Evolutionary conservation across 2,797 vertebrate genomes (phyloP).

Genomic region (Platalea minor): DNA sequence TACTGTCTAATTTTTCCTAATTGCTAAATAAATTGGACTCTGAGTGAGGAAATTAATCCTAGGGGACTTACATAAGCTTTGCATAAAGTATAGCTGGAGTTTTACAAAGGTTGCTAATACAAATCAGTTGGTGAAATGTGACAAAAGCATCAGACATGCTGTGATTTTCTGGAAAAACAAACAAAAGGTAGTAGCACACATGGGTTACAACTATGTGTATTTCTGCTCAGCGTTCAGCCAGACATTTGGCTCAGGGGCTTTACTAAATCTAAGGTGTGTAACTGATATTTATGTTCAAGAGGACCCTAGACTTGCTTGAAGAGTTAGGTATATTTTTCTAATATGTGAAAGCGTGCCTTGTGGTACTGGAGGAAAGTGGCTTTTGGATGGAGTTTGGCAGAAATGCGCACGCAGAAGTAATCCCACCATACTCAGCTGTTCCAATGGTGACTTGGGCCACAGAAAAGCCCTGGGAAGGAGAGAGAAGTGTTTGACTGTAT

Average conservation of each 20-base stretch:
- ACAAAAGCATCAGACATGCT: background rate
- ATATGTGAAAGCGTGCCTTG: background rate
- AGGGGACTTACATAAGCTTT: background rate
- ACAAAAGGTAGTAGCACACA: background rate
- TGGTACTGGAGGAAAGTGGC: background rate
- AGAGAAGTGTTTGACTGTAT: background rate
- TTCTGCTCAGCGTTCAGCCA: background rate
- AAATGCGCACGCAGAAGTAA: background rate
- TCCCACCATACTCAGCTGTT: background rate
- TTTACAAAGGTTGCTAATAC: background rate
- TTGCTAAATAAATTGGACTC: slow-evolving; percentile 1
- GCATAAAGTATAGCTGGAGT: background rate
- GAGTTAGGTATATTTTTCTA: background rate
- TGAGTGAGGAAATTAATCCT: background rate
- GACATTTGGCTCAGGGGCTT: background rate
- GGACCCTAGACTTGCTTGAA: background rate
- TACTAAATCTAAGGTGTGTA: background rate
- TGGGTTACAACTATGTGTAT: background rate
- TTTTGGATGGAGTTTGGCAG: background rate
- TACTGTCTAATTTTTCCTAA: slow-evolving; percentile 4
- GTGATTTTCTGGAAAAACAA: background rate
- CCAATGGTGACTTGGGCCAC: background rate
- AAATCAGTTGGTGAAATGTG: background rate
- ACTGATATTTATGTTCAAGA: background rate
- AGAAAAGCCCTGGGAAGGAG: background rate